A percentile compares a stretch with the other conserved stretches of the same genome.
These are phyloP conservation scores for Naso thynnoides DNA, from an alignment of 2,797 vertebrate species.

Conservation along the genomic window DNA sequence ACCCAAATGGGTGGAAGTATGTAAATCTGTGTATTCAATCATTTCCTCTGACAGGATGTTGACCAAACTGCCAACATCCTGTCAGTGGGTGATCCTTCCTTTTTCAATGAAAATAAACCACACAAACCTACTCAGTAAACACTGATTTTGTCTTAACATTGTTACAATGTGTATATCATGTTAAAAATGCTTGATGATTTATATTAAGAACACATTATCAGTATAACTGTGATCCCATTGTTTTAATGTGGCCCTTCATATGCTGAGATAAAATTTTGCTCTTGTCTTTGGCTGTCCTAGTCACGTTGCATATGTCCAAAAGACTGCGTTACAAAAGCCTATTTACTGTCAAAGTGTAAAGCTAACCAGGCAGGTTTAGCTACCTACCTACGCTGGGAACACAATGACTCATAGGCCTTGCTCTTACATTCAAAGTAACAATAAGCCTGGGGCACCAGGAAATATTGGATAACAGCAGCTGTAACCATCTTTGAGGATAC, in stretches of 20 bases:
- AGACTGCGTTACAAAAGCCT: conserved; percentile 63
- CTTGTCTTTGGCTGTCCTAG: conserved; percentile 37
- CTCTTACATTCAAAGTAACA: conserved; percentile 73
- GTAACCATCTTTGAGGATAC: conserved; percentile 66
- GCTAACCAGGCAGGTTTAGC: conserved; percentile 82
- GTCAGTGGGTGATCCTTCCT: conserved; percentile 12
- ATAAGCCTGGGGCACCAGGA: conserved; percentile 73
- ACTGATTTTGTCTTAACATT: not conserved
- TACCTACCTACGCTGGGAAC: conserved; percentile 80
- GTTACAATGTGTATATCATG: not conserved
- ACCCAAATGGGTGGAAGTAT: not conserved
- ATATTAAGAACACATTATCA: not conserved
- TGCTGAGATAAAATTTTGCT: conserved; percentile 17
- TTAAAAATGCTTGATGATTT: conserved; percentile 16
- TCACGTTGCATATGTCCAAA: conserved; percentile 59
- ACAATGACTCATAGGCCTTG: conserved; percentile 79
- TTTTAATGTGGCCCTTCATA: conserved; percentile 19
- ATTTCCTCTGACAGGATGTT: not conserved
- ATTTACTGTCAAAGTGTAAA: conserved; percentile 70
- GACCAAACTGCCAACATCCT: not conserved
- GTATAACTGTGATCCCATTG: conserved; percentile 7
- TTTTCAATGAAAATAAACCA: not conserved
- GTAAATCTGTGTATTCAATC: not conserved
- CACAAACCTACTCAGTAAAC: not conserved
- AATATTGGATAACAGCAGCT: conserved; percentile 78